Percentiles rank a stretch among this genome's conserved stretches.
These are phyloP conservation scores for Nephrotoma appendiculata DNA, from an alignment of 2,888 invertebrate species.

Conservation along the genomic window DNA sequence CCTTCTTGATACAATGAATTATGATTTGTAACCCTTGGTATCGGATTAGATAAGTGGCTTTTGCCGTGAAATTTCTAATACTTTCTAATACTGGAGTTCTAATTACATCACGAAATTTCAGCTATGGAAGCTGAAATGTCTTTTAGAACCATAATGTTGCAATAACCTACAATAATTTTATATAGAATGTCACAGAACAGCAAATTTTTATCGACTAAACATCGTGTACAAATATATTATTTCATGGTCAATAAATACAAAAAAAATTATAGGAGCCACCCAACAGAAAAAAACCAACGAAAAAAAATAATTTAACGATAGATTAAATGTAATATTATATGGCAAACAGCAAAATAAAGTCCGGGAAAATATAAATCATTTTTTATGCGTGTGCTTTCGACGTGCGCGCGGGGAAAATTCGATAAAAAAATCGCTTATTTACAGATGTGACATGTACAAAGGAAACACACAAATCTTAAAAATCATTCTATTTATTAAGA, in stretches of 20 bases:
- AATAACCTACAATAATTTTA: too few relatives aligned
- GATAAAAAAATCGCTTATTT: not conserved
- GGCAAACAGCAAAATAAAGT: not conserved
- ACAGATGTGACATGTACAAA: not conserved
- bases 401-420: not conserved
- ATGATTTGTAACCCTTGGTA: too few relatives aligned
- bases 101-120: too few relatives aligned
- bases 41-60: too few relatives aligned
- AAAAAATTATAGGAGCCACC: not conserved
- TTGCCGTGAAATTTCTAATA: too few relatives aligned
- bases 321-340: not conserved
- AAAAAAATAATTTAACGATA: not conserved
- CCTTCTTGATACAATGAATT: too few relatives aligned
- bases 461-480: not conserved
- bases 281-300: not conserved
- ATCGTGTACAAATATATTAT: not conserved
- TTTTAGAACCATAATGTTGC: too few relatives aligned
- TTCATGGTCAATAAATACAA: not conserved
- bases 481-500: not conserved
- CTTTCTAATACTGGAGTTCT: too few relatives aligned
- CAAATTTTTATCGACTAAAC: not conserved
- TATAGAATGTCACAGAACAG: too few relatives aligned
- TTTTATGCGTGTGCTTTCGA: not conserved
- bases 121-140: too few relatives aligned
- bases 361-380: not conserved